Base-by-base conservation (phyloP, 2,797 vertebrate genomes). In the Petrocephalus sullivani region DNA sequence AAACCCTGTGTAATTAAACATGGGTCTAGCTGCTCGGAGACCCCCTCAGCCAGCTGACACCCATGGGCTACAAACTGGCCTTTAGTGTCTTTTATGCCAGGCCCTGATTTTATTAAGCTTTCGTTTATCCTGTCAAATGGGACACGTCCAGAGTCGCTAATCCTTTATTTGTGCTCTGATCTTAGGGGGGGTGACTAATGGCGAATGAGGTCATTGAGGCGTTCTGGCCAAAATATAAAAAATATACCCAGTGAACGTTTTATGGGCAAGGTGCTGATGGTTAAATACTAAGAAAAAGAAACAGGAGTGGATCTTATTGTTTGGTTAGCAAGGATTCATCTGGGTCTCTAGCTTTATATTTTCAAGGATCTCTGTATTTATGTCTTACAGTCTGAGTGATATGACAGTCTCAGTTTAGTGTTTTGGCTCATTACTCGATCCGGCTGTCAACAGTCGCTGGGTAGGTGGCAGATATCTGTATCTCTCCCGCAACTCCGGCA, bases 1-100 rank as follows among this genome's bases (percentile, higher is more conserved):
- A 93, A 93, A 92, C 93, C 91, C 92, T 90, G 92, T 94, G 92
- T 92, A 92, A 92, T 94, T 93, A 93, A 92, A 92, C 92, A 92
- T 91, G 90, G 91, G 93, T 93, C 92, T 91, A 91, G 91, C 92
- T 90, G 91, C 91, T 91, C 90, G 90, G 90, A 92, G 92, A 93
- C 88, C 88, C 92, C 90, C 92, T 91, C 90, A 90, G 91, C 91
- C 92, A 91, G 92, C 92, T 90, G 92, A 89, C 91, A 91, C 90
- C 90, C 91, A 90, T 91, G 81, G 86, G 82, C 51, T 53, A 46
- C 51, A 57, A 56, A 12, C 41, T 57, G 23, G 60, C 78, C 91
- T 91, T 90, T 91, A 91, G 93, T 92, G 90, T 92, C 71, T 93
- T 85, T 91, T 90, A 91, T 91, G 89, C 91, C 92, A 93, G 94